phyloP scores from a whole-genome alignment of 2,888 invertebrate genomes.

The Creontiades dilutus region DNA sequence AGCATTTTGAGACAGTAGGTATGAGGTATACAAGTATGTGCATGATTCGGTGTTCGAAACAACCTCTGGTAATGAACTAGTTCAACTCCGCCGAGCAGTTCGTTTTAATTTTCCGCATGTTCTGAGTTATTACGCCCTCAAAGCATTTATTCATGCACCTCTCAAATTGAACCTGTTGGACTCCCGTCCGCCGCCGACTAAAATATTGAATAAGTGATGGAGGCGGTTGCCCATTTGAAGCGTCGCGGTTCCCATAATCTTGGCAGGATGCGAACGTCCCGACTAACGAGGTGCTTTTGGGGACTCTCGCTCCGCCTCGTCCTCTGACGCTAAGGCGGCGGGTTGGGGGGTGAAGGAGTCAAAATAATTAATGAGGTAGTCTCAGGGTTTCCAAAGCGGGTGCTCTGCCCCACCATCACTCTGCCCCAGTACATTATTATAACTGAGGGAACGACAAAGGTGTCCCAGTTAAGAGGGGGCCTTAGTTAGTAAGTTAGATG shows the following conservation, averaged over 20 bases:
- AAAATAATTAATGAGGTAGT: conserved; percentile 53
- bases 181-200: neutral
- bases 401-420: neutral
- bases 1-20: too few relatives aligned
- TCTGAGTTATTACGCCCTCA: too few relatives aligned
- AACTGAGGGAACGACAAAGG: conserved; percentile 38
- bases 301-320: neutral
- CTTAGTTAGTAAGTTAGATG: conserved; percentile 49
- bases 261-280: conserved; percentile 33
- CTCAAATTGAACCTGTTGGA: neutral
- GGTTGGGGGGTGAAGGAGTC: conserved; percentile 31
- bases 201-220: conserved; percentile 36
- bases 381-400: conserved; percentile 43
- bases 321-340: neutral
- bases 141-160: too few relatives aligned
- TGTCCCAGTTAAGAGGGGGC: conserved; percentile 28
- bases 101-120: too few relatives aligned
- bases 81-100: too few relatives aligned
- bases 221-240: neutral
- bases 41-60: too few relatives aligned
- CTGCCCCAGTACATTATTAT: conserved; percentile 31
- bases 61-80: too few relatives aligned
- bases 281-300: conserved; percentile 46
- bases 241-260: conserved; percentile 12
- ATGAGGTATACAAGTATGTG: too few relatives aligned